Conservation (phyloP, 2,888 invertebrate genomes). For the Drosophila tripunctata region DNA sequence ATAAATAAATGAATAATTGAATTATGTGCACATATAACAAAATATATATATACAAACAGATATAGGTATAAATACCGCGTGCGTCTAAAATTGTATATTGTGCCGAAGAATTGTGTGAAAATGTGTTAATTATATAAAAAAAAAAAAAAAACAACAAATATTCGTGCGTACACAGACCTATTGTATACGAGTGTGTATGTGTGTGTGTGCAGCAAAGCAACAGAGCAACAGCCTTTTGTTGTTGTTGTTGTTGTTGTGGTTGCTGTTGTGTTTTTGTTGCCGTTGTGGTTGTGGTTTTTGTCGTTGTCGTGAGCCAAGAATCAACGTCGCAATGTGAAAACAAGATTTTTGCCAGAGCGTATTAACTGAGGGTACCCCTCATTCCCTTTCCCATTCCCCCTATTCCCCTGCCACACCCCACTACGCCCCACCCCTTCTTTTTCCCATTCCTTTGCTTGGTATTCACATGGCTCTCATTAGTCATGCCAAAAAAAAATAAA, state of each 20-base stretch:
- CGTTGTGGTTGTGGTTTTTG: background rate
- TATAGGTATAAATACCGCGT: slow-evolving; percentile 53
- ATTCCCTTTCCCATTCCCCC: too few relatives aligned
- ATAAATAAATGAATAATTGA: slow-evolving; percentile 79
- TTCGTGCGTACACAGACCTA: background rate
- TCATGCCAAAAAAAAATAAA: slow-evolving; percentile 43
- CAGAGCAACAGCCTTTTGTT: slow-evolving; percentile 51
- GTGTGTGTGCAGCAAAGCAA: slow-evolving; percentile 50
- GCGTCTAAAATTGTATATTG: slow-evolving; percentile 34
- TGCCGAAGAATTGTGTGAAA: slow-evolving; percentile 52
- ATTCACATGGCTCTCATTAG: too few relatives aligned
- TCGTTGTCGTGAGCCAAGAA: slow-evolving; percentile 59
- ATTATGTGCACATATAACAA: slow-evolving; percentile 59
- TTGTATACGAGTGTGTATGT: slow-evolving; percentile 1
- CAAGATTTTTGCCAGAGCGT: slow-evolving; percentile 60
- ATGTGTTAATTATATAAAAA: slow-evolving; percentile 74
- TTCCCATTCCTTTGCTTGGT: too few relatives aligned
- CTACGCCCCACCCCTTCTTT: too few relatives aligned
- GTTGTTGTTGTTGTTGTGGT: slow-evolving; percentile 7
- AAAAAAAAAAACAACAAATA: too few relatives aligned
- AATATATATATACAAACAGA: slow-evolving; percentile 22
- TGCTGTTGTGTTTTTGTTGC: too few relatives aligned
- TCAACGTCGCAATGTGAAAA: slow-evolving; percentile 59
- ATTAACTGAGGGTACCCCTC: slow-evolving; percentile 33
- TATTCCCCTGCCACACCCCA: too few relatives aligned